Base-by-base conservation (phyloP, 2,797 vertebrate genomes). In the Poliocrania exsul region DNA sequence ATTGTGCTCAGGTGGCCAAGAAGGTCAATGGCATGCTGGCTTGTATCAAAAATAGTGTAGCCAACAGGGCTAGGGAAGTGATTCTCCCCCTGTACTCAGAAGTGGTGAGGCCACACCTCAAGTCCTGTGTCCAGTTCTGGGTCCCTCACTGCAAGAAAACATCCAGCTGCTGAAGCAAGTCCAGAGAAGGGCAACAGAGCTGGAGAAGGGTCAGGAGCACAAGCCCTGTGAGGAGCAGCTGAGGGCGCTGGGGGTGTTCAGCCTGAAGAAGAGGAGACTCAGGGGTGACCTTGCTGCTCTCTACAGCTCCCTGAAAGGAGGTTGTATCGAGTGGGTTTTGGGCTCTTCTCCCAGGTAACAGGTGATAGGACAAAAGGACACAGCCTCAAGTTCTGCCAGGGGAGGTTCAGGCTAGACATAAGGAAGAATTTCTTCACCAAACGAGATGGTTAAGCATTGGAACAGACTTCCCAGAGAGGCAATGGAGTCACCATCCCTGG, bases 81-180 rank as follows among this genome's bases (percentile, higher is more conserved):
- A 69, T 21, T 31, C 40, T 47, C 24, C 64, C 1, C 0, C 40
- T 40, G 29, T 3, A 16, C 46, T 51, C 3, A 0, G 37, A 14
- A 4, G 33, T 18, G 31, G 0, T 31, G 42, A 49, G 50, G 31
- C 18, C 37, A 29, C 44, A 64, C 3, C 16, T 5, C 0, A 0
- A 86, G 1, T 6, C 0, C 26, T 64, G 66, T 7, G 31, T 13
- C 18, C 67, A 50, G 5, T 16, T 57, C 3, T 65, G 66, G 7
- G n/a, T 7, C 23, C 19, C n/a, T 15, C 29, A 11, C 8, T 9
- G 29, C 38, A 23, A 23, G 38, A 29, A 46, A 4, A 11, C 16
- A 51, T 0, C 26, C 19, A 66, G 46, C 16, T 8, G 24, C 5
- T 81, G 46, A 38, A 46, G 33, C 0, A 0, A 29, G 14, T 5